A percentile compares a stretch with the other conserved stretches of the same genome.
Evolutionary conservation across 2,113 vertebrate genomes (phyloP).

Genomic region (Amblyornis subalaris): DNA sequence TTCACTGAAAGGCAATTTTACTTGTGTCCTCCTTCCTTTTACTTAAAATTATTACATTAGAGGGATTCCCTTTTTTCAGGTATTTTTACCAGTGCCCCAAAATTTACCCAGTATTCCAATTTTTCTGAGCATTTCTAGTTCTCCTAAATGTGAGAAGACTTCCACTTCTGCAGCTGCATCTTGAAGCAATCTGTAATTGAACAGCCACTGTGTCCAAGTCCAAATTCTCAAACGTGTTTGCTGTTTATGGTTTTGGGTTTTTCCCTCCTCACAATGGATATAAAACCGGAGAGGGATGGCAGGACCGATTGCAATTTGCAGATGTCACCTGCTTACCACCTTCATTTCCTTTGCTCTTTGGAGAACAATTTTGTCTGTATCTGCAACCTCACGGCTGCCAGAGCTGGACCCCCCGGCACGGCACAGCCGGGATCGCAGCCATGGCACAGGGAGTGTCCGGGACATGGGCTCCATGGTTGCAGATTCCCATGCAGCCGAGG

Average conservation of each 20-base stretch:
- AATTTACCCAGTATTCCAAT: not conserved
- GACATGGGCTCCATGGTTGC: not conserved
- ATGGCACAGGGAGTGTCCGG: not conserved
- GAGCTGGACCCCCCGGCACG: not conserved
- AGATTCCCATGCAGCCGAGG: not conserved
- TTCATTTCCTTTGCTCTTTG: not conserved
- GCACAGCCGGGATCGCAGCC: not conserved
- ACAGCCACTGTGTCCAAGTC: not conserved
- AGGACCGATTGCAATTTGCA: not conserved
- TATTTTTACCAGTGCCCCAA: not conserved
- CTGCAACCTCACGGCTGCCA: fast-evolving
- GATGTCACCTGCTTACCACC: not conserved
- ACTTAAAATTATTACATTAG: not conserved
- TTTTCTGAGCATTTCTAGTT: not conserved
- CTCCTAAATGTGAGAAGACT: not conserved
- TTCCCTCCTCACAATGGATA: not conserved
- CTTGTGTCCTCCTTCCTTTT: not conserved
- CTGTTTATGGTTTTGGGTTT: not conserved
- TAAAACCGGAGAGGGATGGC: not conserved
- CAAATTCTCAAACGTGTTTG: not conserved
- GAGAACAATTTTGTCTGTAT: not conserved
- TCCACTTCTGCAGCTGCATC: not conserved
- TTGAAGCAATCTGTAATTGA: not conserved
- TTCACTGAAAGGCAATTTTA: not conserved
- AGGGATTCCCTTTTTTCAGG: not conserved